Percentiles rank a stretch among this genome's conserved stretches.
Evolutionary conservation across 2,113 vertebrate genomes (phyloP).

Genomic region (Raja brachyura): DNA sequence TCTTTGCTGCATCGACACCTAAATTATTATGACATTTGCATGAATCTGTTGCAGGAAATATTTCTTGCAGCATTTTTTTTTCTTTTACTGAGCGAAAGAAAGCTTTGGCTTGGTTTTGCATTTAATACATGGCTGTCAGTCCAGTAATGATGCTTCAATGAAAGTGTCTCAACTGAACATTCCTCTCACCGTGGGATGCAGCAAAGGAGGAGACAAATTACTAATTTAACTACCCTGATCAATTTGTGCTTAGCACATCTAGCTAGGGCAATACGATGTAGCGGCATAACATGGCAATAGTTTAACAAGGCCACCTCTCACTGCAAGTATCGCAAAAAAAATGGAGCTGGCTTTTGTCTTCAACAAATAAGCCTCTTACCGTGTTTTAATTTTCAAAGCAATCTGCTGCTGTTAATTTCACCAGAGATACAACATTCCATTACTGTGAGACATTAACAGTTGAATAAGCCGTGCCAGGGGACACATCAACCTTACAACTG

Average conservation of each 20-base stretch:
- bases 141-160: not conserved
- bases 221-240: not conserved
- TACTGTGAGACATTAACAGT: slow-evolving; percentile 36
- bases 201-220: not conserved
- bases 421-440: slow-evolving; percentile 38
- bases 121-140: not conserved
- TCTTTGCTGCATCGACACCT: not conserved
- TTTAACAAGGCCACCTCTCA: not conserved
- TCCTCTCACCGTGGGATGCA: not conserved
- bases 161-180: not conserved
- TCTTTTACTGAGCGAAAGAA: not conserved
- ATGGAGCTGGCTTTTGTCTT: not conserved
- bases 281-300: not conserved
- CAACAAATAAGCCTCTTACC: slow-evolving; percentile 24
- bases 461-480: slow-evolving; percentile 28
- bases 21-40: not conserved
- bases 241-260: not conserved
- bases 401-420: slow-evolving; percentile 32
- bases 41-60: not conserved
- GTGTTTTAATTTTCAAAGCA: slow-evolving; percentile 37
- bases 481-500: slow-evolving; percentile 31
- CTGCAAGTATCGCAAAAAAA: not conserved
- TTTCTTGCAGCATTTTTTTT: not conserved
- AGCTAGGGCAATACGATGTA: not conserved
- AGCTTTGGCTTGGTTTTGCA: not conserved